Evolutionary conservation across 2,888 invertebrate species (phyloP).

Genomic region (Meiosimyza decipiens): DNA sequence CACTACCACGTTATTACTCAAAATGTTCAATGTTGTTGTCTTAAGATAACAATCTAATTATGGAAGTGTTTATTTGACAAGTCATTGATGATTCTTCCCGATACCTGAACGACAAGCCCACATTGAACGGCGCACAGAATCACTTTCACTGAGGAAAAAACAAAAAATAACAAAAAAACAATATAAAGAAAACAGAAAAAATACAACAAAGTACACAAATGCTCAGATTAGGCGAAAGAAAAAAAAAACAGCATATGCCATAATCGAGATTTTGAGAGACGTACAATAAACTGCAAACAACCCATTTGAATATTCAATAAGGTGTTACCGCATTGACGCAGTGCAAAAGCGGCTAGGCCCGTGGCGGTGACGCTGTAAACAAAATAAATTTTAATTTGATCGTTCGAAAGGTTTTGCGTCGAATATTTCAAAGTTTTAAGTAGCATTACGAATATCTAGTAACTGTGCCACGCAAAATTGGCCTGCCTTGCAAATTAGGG

Average conservation of each 20-base stretch:
- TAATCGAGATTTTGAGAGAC: conserved; percentile 14
- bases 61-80: no score
- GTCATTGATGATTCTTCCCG: conserved; percentile 1
- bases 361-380: conserved; percentile 1
- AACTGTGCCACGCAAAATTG: background rate
- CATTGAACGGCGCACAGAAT: conserved; percentile 18
- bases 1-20: no score
- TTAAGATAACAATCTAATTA: no score
- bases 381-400: conserved; percentile 14
- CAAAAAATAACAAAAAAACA: conserved; percentile 3
- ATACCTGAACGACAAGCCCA: conserved; percentile 19
- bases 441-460: background rate
- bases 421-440: no score
- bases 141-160: conserved; percentile 32
- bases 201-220: background rate
- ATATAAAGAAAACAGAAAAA: background rate
- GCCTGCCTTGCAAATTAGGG: conserved; percentile 8
- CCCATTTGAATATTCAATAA: conserved; percentile 34
- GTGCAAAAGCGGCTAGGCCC: background rate
- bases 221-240: background rate
- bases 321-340: conserved; percentile 25
- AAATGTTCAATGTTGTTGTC: no score
- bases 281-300: conserved; percentile 19
- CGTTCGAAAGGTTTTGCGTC: background rate
- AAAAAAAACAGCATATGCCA: conserved; percentile 10